phyloP scores from a whole-genome alignment of 2,888 invertebrate genomes.

The Acronicta aceris region DNA sequence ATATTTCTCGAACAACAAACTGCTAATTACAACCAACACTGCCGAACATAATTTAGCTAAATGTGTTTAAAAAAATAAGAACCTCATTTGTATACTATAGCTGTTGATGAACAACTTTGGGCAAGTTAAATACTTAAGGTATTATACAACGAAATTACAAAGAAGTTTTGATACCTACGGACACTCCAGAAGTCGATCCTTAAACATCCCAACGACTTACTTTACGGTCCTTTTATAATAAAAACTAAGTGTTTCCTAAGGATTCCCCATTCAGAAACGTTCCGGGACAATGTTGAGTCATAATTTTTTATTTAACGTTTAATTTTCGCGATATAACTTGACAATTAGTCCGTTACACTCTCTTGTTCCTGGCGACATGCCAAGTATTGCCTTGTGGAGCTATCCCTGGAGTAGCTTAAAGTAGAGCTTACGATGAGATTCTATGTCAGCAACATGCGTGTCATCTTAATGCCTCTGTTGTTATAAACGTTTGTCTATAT shows the following conservation, averaged over 20 bases:
- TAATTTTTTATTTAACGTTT: slow-evolving; percentile 63
- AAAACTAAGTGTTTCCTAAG: slow-evolving; percentile 39
- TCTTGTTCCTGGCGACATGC: slow-evolving; percentile 61
- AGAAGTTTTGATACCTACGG: slow-evolving; percentile 9
- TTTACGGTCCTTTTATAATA: slow-evolving; percentile 27
- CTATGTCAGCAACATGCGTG: slow-evolving; percentile 24
- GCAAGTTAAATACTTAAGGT: slow-evolving; percentile 3
- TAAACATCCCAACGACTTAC: slow-evolving; percentile 22
- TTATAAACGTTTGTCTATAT: slow-evolving; percentile 1
- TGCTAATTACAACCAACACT: slow-evolving; percentile 20
- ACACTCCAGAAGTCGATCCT: slow-evolving; percentile 26
- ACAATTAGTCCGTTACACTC: slow-evolving; percentile 65
- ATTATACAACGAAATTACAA: slow-evolving; percentile 1
- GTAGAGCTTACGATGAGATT: slow-evolving; percentile 24
- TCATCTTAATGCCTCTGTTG: slow-evolving; percentile 9
- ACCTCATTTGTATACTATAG: slow-evolving; percentile 15
- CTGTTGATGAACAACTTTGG: slow-evolving; percentile 18
- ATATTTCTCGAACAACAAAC: slow-evolving; percentile 38
- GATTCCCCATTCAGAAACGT: slow-evolving; percentile 33
- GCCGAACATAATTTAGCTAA: slow-evolving; percentile 5
- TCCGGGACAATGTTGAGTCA: slow-evolving; percentile 40
- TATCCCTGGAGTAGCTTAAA: slow-evolving; percentile 34
- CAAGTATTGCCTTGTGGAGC: slow-evolving; percentile 46
- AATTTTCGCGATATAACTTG: slow-evolving; percentile 63
- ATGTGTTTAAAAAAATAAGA: slow-evolving; percentile 22